A percentile compares a stretch with the other conserved stretches of the same genome.
phyloP scores from a whole-genome alignment of 1,140 invertebrate genomes.

The Zaprionus vittiger region DNA sequence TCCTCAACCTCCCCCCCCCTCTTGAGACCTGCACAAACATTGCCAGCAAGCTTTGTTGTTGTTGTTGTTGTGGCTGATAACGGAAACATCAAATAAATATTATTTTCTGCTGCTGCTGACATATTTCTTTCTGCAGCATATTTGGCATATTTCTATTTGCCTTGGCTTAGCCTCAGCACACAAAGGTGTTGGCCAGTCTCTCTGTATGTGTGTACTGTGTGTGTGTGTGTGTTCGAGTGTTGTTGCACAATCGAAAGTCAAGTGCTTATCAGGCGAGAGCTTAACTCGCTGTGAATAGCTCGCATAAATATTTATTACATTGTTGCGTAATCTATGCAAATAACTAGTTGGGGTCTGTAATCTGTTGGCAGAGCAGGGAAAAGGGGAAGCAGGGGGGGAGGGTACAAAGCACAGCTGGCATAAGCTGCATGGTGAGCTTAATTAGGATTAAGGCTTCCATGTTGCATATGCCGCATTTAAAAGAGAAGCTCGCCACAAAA shows the following conservation, averaged over 20 bases:
- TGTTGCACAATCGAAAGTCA: constrained; percentile 43
- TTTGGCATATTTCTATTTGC: constrained; percentile 51
- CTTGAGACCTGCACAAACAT: constrained; percentile 62
- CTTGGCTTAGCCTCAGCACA: constrained; percentile 33
- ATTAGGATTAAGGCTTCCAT: constrained; percentile 56
- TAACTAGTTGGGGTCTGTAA: not conserved
- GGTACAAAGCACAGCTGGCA: constrained; percentile 58
- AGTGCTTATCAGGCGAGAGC: constrained; percentile 41
- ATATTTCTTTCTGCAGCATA: constrained; percentile 24
- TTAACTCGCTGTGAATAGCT: constrained; percentile 19
- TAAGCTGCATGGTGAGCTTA: constrained; percentile 52
- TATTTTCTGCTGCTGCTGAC: constrained; percentile 49
- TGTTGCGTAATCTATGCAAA: constrained; percentile 40
- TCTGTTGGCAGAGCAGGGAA: not conserved
- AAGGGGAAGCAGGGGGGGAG: not conserved
- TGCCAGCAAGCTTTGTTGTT: constrained; percentile 22
- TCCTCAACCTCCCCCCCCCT: not conserved
- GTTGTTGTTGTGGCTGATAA: constrained; percentile 39
- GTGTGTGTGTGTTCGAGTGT: constrained; percentile 14
- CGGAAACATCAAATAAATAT: constrained; percentile 80
- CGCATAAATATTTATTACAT: constrained; percentile 31
- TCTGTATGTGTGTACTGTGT: constrained; percentile 16
- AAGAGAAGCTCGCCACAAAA: constrained; percentile 40
- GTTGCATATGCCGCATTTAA: constrained; percentile 60
- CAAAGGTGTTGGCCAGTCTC: not conserved